phyloP scores from a whole-genome alignment of 2,113 vertebrate species.

The Microtus oregoni region DNA sequence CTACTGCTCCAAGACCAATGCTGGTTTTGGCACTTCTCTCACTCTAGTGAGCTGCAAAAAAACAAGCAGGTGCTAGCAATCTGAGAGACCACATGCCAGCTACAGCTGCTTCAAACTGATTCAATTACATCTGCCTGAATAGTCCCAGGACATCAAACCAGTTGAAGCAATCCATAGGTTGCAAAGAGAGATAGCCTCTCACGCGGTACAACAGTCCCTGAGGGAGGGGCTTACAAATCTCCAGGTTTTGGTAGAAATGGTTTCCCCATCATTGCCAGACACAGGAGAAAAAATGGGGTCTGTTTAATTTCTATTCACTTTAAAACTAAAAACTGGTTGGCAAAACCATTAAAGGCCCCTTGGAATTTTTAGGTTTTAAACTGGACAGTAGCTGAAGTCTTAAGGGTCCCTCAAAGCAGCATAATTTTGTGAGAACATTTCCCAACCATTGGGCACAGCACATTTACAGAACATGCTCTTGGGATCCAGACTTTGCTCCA shows the following conservation, averaged over 20 bases:
- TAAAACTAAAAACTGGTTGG: constrained; percentile 58
- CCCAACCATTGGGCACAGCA: constrained; percentile 86
- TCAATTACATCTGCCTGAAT: constrained; percentile 89
- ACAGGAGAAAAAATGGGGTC: constrained; percentile 46
- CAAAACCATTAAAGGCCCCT: constrained; percentile 12
- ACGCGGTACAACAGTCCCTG: constrained; percentile 41
- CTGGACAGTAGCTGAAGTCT: constrained; percentile 71
- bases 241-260: constrained; percentile 2
- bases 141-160: constrained; percentile 85
- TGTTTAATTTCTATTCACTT: constrained; percentile 26
- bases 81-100: constrained; percentile 88
- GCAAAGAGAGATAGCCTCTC: constrained; percentile 57
- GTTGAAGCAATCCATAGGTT: constrained; percentile 80
- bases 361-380: constrained; percentile 76
- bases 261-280: not conserved
- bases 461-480: constrained; percentile 88
- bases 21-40: constrained; percentile 87
- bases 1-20: constrained; percentile 87
- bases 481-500: constrained; percentile 89
- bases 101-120: constrained; percentile 89
- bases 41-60: constrained; percentile 85
- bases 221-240: constrained; percentile 66
- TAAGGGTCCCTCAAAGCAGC: constrained; percentile 81
- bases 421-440: constrained; percentile 81
- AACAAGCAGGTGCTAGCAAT: constrained; percentile 89